Conservation (phyloP, 35 echinoderm and acorn worm species). For the Holothuria glaberrima region DNA sequence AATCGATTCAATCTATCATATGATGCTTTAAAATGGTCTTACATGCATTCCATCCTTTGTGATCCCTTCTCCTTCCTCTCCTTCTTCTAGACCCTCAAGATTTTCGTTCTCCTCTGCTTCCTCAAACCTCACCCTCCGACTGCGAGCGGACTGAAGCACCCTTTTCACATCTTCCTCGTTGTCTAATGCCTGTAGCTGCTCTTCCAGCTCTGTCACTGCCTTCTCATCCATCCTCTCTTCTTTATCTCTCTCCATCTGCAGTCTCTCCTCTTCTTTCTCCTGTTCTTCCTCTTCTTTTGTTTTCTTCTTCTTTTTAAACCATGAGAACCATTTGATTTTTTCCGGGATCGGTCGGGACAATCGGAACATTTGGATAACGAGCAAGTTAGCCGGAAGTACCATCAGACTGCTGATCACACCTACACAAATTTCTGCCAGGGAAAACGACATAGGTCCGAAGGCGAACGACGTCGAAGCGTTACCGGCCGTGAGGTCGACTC, state of each 20-base stretch:
- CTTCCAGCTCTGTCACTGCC: slow-evolving; percentile 73
- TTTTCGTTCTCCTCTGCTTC: slow-evolving; percentile 48
- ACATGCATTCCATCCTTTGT: not conserved
- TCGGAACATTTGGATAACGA: slow-evolving; percentile 93
- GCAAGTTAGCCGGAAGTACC: slow-evolving; percentile 87
- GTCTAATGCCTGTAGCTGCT: slow-evolving; percentile 83
- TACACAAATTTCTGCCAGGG: slow-evolving; percentile 78
- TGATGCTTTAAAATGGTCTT: no score
- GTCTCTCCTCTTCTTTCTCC: slow-evolving; percentile 18
- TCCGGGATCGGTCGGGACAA: slow-evolving; percentile 71
- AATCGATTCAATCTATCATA: no score
- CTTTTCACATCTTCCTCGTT: slow-evolving; percentile 62
- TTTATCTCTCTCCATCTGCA: slow-evolving; percentile 57
- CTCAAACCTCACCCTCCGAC: slow-evolving; percentile 48
- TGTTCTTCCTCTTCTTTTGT: slow-evolving; percentile 25
- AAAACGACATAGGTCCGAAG: slow-evolving; percentile 81
- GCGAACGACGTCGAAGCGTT: slow-evolving; percentile 55
- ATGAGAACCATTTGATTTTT: slow-evolving; percentile 66
- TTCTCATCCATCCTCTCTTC: slow-evolving; percentile 84
- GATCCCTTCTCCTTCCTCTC: not conserved
- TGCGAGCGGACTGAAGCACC: slow-evolving; percentile 63
- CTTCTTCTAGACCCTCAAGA: slow-evolving; percentile 35
- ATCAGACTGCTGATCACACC: slow-evolving; percentile 93
- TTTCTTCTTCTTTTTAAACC: slow-evolving; percentile 70
- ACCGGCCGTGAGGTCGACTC: slow-evolving; percentile 73